Evolutionary conservation across 1,140 invertebrate species (phyloP).

Genomic region (Rhopalosiphum maidis): DNA sequence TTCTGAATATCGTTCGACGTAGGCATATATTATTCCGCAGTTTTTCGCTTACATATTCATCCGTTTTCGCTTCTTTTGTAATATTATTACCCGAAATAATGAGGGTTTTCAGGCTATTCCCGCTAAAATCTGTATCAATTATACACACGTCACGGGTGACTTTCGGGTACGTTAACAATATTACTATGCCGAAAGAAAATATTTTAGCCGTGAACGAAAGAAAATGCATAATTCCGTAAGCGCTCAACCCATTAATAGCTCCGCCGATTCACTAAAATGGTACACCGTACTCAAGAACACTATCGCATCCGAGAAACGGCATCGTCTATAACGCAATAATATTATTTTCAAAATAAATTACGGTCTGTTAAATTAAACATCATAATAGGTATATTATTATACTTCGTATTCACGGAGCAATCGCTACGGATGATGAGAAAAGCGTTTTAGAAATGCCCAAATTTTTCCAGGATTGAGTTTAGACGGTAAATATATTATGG

Average conservation of each 20-base stretch:
- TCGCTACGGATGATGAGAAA: too few species aligned
- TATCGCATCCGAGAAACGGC: background rate
- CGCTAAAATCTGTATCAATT: background rate
- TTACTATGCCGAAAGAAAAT: background rate
- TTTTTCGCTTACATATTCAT: background rate
- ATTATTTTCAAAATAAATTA: too few species aligned
- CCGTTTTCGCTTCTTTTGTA: background rate
- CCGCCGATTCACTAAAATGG: background rate
- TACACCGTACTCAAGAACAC: background rate
- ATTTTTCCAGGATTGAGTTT: too few species aligned
- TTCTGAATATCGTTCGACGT: background rate
- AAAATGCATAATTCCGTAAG: background rate
- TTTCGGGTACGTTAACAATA: background rate
- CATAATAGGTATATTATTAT: too few species aligned
- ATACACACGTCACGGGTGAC: background rate
- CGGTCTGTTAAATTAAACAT: too few species aligned
- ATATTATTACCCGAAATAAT: background rate
- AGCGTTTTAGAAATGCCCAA: too few species aligned
- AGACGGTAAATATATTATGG: too few species aligned
- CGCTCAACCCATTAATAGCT: background rate
- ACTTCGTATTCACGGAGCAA: too few species aligned
- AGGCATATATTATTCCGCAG: background rate
- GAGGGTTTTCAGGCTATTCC: background rate
- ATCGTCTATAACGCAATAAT: too few species aligned
- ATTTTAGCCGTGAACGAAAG: background rate